Percentiles rank a stretch among this genome's conserved stretches.
phyloP scores from a whole-genome alignment of 2,797 vertebrate genomes.

The Falco cherrug region DNA sequence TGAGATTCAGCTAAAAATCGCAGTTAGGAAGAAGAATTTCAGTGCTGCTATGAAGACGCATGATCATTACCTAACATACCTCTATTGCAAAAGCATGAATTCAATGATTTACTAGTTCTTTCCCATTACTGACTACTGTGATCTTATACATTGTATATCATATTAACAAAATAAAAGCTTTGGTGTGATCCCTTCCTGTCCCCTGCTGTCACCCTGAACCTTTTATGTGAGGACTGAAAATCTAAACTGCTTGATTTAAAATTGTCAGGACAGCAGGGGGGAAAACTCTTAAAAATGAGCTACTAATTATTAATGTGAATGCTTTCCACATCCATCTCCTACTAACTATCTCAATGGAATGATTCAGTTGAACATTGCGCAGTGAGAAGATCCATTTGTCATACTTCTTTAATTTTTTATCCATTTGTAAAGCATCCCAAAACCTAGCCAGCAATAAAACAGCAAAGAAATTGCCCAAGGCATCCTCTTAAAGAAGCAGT shows the following conservation, averaged over 20 bases:
- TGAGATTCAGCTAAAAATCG: slow-evolving; percentile 11
- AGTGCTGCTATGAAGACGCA: background rate
- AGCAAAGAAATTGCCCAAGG: slow-evolving; percentile 21
- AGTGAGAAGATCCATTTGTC: slow-evolving; percentile 63
- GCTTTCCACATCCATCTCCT: slow-evolving; percentile 55
- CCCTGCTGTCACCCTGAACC: background rate
- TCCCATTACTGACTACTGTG: background rate
- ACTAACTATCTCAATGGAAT: slow-evolving; percentile 59
- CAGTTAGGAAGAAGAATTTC: background rate
- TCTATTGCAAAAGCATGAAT: background rate
- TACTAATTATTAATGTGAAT: slow-evolving; percentile 57
- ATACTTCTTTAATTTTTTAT: slow-evolving; percentile 62
- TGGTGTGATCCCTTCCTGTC: background rate
- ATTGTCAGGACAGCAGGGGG: background rate
- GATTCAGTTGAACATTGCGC: slow-evolving; percentile 19
- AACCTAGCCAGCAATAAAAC: slow-evolving; percentile 22
- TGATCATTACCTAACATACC: background rate
- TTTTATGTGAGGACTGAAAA: slow-evolving; percentile 3
- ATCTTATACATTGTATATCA: background rate
- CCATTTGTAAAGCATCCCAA: slow-evolving; percentile 55
- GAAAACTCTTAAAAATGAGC: slow-evolving; percentile 2
- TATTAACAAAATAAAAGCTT: background rate
- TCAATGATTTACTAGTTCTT: background rate
- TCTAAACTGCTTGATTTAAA: background rate
- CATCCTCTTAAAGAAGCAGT: slow-evolving; percentile 8